Evolutionary conservation across 2,113 vertebrate species (phyloP), one percentile per base, ranked within the genome.

Genomic region (Dipodomys spectabilis): DNA sequence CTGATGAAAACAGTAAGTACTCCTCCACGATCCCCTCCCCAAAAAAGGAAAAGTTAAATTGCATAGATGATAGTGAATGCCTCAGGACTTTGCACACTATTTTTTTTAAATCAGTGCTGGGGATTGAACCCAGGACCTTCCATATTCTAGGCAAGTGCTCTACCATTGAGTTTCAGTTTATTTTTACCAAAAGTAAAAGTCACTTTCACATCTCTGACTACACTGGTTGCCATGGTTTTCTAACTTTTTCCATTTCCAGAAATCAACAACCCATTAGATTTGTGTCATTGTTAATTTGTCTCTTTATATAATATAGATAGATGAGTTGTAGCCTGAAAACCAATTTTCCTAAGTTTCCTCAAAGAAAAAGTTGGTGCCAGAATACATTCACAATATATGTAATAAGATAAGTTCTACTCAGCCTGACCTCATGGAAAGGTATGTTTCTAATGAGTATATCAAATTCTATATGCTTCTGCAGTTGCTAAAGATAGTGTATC

Each of bases 31-130:
- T 81, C 95, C 96, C 49, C 49, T 53, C 49, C 49, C 49, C 90
- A 68, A 97, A 97, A 95, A 96, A 88, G n/a, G 92, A 93, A 97
- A 97, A 96, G 18, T 30, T 77, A 90, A 96, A 89, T 92, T 88
- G 79, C 57, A 28, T 39, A 27, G 57, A 78, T 68, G 93, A 64
- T 94, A 91, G 69, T 83, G 67, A 96, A 44, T 71, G 87, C 95
- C 96, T 97, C 86, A 90, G 69, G 89, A 95, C 82, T 90, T 95
- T 92, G 90, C 73, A 86, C 44, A 13, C 53, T 18, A 57, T 57
- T 57, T 57, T 57, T 57, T 57, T 57, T 57, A 57, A 57, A 57
- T 87, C 86, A 57, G 88, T 64, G 62, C 62, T 64, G 62, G 62
- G 8, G 62, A 64, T 25, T 20, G 62, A 64, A 9, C 62, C 60